A percentile compares a stretch with the other conserved stretches of the same genome.
Conservation (phyloP, 2,797 vertebrate species). For the Eospalax fontanierii region DNA sequence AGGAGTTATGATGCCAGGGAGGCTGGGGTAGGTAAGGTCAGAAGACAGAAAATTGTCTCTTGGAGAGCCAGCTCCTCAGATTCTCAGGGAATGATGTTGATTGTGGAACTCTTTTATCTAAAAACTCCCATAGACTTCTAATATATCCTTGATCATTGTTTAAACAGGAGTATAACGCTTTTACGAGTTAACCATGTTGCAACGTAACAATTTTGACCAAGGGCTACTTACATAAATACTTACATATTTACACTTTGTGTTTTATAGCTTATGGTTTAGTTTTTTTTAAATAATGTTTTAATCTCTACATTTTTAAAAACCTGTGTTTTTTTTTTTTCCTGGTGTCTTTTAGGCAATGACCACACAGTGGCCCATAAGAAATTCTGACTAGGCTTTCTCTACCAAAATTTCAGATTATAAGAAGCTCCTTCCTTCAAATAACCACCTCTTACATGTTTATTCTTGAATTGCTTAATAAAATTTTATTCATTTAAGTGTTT, state of each 20-base stretch:
- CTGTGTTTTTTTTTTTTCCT: background rate
- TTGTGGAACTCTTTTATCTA: slow-evolving; percentile 29
- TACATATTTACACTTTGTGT: slow-evolving; percentile 52
- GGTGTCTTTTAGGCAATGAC: background rate
- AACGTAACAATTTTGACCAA: slow-evolving; percentile 59
- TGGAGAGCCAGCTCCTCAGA: background rate
- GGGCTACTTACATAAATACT: slow-evolving; percentile 67
- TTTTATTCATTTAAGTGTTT: background rate
- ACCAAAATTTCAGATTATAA: background rate
- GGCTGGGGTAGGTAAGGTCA: background rate
- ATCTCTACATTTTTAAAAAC: background rate
- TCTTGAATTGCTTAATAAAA: background rate
- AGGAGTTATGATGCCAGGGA: background rate
- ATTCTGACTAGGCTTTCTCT: background rate
- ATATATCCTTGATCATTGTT: slow-evolving; percentile 72
- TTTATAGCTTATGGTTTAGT: background rate
- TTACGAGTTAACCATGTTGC: slow-evolving; percentile 69
- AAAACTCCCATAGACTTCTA: slow-evolving; percentile 50
- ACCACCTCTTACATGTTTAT: background rate
- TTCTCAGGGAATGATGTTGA: background rate
- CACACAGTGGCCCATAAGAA: background rate
- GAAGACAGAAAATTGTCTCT: background rate
- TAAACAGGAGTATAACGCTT: slow-evolving; percentile 74
- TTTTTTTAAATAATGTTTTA: slow-evolving; percentile 12
- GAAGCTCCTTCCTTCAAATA: background rate